phyloP scores from a whole-genome alignment of 2,888 invertebrate genomes.

The Amphiduros pacificus region DNA sequence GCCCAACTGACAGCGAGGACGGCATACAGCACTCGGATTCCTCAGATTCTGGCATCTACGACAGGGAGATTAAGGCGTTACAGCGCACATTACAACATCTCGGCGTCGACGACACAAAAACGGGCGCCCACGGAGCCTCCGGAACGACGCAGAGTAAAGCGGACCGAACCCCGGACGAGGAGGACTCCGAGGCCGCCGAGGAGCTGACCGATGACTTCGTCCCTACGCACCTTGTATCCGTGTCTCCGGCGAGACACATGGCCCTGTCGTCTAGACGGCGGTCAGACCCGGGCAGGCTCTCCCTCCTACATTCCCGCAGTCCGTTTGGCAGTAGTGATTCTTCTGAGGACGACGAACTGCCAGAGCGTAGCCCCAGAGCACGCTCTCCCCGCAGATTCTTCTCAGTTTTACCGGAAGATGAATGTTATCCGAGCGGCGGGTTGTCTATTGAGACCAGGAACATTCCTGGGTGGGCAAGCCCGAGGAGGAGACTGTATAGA shows the following conservation, averaged over 20 bases:
- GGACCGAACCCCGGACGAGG: neutral
- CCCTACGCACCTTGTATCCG: neutral
- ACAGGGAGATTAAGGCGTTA: slow-evolving; percentile 12
- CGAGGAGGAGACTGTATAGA: slow-evolving; percentile 4
- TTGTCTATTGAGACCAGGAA: neutral
- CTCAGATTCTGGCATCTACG: neutral
- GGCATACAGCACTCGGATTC: slow-evolving; percentile 2
- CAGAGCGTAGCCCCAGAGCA: slow-evolving; percentile 6
- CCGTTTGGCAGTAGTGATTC: slow-evolving; percentile 2
- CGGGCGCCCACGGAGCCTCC: neutral
- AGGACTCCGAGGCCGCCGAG: neutral
- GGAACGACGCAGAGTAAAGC: neutral
- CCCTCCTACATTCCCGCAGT: neutral
- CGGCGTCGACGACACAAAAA: neutral
- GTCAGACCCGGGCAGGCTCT: slow-evolving; percentile 14
- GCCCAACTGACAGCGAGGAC: too few species aligned
- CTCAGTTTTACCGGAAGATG: slow-evolving; percentile 12
- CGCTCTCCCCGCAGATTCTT: slow-evolving; percentile 12
- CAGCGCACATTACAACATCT: slow-evolving; percentile 14
- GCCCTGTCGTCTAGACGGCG: slow-evolving; percentile 1
- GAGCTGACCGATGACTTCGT: neutral
- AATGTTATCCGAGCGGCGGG: neutral
- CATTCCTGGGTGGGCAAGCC: slow-evolving; percentile 3
- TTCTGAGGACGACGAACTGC: slow-evolving; percentile 10
- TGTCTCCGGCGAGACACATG: neutral